Evolutionary conservation across 2,797 vertebrate species (phyloP), one percentile per base, ranked within the genome.

Genomic region (Bufotes viridis): DNA sequence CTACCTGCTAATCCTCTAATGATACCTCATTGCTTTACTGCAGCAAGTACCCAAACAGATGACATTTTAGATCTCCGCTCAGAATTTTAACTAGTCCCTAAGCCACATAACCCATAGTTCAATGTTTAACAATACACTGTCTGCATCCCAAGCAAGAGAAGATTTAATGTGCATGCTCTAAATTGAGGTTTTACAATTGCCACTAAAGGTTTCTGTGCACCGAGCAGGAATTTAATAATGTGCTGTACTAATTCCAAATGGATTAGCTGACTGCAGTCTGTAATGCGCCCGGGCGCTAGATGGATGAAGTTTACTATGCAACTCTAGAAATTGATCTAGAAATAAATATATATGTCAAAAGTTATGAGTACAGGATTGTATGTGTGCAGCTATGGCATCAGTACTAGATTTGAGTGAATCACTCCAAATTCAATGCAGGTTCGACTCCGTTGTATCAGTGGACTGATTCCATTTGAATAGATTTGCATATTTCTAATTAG

Each of bases 21-120:
- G 82, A 72, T 84, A 57, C 72, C 29, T 83, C 81, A 72, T 83
- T 26, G 65, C 63, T 83, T 69, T 72, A 29, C 49, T 29, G 81
- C 51, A 20, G 65, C 18, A 42, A 74, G 69, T 12, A 29, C 82
- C 69, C 29, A 29, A 85, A 76, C 42, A 65, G 58, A 61, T 57
- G 83, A 85, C 72, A 78, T 63, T n/a, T 85, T 18, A 60, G 55
- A 61, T 49, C 58, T 76, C 42, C 8, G 29, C 75, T 78, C 57
- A 42, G 83, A 85, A 85, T 78, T 75, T 51, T 63, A 75, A 85
- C 83, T 61, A 85, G 72, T 85, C 57, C 69, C 72, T 61, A 60
- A 29, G 70, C 26, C 83, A 63, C 58, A 26, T 17, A 53, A 63
- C 70, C 22, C 72, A 78, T 55, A 78, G 58, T 63, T 76, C 58